A percentile compares a stretch with the other conserved stretches of the same genome.
phyloP scores from a whole-genome alignment of 1,140 invertebrate species.

The Pissodes strobi region DNA sequence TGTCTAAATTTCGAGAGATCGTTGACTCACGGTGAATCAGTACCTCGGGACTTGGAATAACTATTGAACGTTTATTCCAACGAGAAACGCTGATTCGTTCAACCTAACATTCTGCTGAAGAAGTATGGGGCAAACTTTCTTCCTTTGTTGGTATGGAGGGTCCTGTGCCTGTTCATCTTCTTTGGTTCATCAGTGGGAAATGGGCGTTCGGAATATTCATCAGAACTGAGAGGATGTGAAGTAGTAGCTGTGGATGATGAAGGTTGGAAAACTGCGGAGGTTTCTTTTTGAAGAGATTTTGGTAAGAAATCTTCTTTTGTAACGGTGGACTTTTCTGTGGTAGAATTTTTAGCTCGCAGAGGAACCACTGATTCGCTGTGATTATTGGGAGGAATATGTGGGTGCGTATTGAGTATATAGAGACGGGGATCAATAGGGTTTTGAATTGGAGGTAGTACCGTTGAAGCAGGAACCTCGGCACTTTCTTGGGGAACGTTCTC shows the following conservation, averaged over 20 bases:
- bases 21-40: too few relatives aligned
- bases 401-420: constrained; percentile 37
- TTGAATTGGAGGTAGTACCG: not conserved
- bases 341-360: too few relatives aligned
- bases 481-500: too few relatives aligned
- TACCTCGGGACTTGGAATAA: too few relatives aligned
- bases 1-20: too few relatives aligned
- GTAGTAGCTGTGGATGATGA: not conserved
- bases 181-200: constrained; percentile 32
- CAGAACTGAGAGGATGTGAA: not conserved
- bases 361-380: constrained; percentile 35
- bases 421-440: constrained; percentile 42
- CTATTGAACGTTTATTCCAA: too few relatives aligned
- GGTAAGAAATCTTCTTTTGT: constrained; percentile 40
- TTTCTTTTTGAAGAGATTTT: constrained; percentile 29
- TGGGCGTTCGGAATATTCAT: constrained; percentile 10
- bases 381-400: constrained; percentile 34
- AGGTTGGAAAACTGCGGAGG: not conserved
- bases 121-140: constrained; percentile 59
- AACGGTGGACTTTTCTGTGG: constrained; percentile 18
- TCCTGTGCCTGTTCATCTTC: constrained; percentile 24
- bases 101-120: constrained; percentile 58
- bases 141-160: constrained; percentile 35
- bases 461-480: too few relatives aligned
- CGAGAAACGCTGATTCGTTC: too few relatives aligned